Percentiles rank a stretch among this genome's conserved stretches.
These are phyloP conservation scores for Mastomys coucha DNA, from an alignment of 2,113 vertebrate genomes.

Conservation along the genomic window DNA sequence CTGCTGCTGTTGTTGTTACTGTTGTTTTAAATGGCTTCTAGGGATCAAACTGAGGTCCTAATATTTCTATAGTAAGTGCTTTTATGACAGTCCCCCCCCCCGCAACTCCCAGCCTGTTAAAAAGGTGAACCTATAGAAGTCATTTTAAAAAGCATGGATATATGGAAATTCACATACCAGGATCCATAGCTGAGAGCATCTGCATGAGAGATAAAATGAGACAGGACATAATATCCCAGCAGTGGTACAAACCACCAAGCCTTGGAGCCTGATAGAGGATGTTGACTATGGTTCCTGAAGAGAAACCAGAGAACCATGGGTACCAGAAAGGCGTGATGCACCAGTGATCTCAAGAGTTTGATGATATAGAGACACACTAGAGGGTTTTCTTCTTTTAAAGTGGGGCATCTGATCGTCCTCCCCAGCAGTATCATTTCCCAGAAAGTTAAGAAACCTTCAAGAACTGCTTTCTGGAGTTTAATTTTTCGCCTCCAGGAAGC, in stretches of 20 bases:
- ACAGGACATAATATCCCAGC: slow-evolving; percentile 36
- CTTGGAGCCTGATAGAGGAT: slow-evolving; percentile 33
- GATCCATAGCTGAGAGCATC: slow-evolving; percentile 10
- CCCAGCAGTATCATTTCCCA: slow-evolving; percentile 44
- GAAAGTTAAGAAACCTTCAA: slow-evolving; percentile 53
- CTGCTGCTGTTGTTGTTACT: no score
- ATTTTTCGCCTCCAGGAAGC: slow-evolving; percentile 15
- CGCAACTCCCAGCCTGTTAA: neutral
- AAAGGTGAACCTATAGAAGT: neutral
- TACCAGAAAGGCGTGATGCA: slow-evolving; percentile 30
- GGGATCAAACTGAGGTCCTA: neutral
- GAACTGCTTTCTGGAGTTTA: neutral
- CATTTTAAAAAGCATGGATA: neutral
- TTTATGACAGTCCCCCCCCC: neutral
- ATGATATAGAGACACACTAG: neutral
- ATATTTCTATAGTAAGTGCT: no score
- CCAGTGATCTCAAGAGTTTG: neutral
- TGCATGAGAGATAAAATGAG: slow-evolving; percentile 55
- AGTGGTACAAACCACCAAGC: neutral
- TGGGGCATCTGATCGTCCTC: slow-evolving; percentile 34
- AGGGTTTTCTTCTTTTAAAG: slow-evolving; percentile 68
- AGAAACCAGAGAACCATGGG: slow-evolving; percentile 48
- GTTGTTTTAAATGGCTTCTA: neutral
- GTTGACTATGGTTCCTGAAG: slow-evolving; percentile 52
- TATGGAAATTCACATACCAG: slow-evolving; percentile 23